phyloP scores from a whole-genome alignment of 35 echinoderm and acorn worm species.

The Diadema setosum region DNA sequence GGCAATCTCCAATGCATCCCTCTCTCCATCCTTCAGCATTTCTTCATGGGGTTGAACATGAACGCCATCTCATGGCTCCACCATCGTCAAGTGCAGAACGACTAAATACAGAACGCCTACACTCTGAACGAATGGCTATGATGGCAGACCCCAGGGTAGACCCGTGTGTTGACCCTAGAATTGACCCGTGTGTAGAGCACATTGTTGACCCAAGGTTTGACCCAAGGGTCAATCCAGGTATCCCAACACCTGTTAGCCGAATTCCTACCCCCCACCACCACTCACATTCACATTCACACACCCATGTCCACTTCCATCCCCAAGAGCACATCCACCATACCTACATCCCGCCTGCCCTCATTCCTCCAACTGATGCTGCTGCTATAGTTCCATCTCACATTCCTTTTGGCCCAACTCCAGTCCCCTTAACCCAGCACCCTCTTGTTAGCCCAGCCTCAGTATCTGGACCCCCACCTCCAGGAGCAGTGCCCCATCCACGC shows the following conservation, averaged over 20 bases:
- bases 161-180: neutral
- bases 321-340: conserved; percentile 93
- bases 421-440: conserved; percentile 21
- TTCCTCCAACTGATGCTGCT: neutral
- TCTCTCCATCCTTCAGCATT: neutral
- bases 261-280: conserved; percentile 82
- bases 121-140: conserved; percentile 73
- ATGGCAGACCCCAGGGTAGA: conserved; percentile 45
- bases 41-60: neutral
- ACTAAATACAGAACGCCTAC: conserved; percentile 70
- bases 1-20: neutral
- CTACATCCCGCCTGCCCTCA: conserved; percentile 37
- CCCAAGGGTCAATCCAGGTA: neutral
- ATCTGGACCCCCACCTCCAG: neutral
- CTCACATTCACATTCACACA: conserved; percentile 94
- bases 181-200: neutral
- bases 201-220: conserved; percentile 26
- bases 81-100: conserved; percentile 49
- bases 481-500: conserved; percentile 9
- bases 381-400: neutral
- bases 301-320: conserved; percentile 97
- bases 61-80: conserved; percentile 23
- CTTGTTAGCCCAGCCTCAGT: neutral
- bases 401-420: conserved; percentile 14
- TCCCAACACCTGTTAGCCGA: neutral